Evolutionary conservation across 2,888 invertebrate genomes (phyloP).

Genomic region (Beris chalybata): DNA sequence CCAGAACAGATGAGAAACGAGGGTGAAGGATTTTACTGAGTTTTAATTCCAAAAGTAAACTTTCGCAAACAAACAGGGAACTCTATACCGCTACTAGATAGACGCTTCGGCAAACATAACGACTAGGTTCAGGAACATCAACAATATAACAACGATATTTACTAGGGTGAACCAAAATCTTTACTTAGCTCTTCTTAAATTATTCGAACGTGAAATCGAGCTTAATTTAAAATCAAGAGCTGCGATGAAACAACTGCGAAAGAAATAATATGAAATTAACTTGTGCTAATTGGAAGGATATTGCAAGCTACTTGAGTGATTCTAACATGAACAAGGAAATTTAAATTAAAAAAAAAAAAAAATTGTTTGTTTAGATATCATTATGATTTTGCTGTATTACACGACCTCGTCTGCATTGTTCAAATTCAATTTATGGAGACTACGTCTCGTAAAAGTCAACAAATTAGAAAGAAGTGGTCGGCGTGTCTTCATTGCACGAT

Average conservation of each 20-base stretch:
- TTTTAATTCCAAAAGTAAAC: slow-evolving; percentile 30
- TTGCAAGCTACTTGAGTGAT: neutral
- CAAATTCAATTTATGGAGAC: too few species aligned
- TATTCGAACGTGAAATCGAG: slow-evolving; percentile 55
- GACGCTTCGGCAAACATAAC: neutral
- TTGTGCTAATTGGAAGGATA: slow-evolving; percentile 15
- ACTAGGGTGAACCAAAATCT: slow-evolving; percentile 46
- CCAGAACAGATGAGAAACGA: neutral
- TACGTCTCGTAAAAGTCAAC: too few species aligned
- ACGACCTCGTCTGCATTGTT: too few species aligned
- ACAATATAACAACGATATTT: slow-evolving; percentile 38
- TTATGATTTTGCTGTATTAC: too few species aligned
- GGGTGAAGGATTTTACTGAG: slow-evolving; percentile 4
- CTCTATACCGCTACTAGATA: slow-evolving; percentile 13
- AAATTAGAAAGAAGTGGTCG: too few species aligned
- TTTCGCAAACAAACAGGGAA: slow-evolving; percentile 23
- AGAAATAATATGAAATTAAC: slow-evolving; percentile 17
- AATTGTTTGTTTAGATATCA: too few species aligned
- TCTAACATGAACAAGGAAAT: too few species aligned
- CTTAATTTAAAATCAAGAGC: slow-evolving; percentile 48
- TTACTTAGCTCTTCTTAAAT: slow-evolving; percentile 54
- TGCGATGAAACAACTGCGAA: neutral
- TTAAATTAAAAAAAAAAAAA: too few species aligned
- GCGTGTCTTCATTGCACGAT: too few species aligned
- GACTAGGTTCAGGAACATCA: slow-evolving; percentile 5